These are phyloP conservation scores for Radopholus similis DNA, from an alignment of 1,140 invertebrate species.

Conservation along the genomic window DNA sequence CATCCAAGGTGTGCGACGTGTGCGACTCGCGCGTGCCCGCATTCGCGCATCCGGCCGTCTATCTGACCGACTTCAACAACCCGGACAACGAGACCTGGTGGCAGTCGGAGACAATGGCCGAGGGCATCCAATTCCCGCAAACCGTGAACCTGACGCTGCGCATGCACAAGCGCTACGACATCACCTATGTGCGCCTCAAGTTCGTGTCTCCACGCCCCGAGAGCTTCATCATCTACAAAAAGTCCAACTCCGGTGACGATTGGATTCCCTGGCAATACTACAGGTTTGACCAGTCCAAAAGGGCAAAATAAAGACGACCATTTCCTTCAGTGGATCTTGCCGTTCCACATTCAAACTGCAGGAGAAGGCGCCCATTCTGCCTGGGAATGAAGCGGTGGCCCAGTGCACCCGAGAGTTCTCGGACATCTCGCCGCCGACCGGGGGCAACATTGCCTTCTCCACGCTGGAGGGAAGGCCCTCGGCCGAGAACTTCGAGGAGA, in stretches of 20 bases:
- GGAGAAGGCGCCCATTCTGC: conserved; percentile 64
- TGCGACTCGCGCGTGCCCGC: conserved; percentile 28
- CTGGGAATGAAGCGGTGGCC: conserved; percentile 75
- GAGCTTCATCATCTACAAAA: conserved; percentile 92
- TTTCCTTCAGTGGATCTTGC: conserved; percentile 71
- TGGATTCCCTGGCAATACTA: conserved; percentile 98
- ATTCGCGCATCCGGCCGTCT: conserved; percentile 72
- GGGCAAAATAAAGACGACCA: no score
- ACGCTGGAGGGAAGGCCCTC: conserved; percentile 89
- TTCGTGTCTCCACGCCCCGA: conserved; percentile 83
- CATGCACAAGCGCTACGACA: conserved; percentile 92
- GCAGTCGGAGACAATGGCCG: conserved; percentile 94
- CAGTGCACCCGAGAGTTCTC: conserved; percentile 93
- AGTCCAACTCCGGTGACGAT: conserved; percentile 68
- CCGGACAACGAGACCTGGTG: conserved; percentile 90
- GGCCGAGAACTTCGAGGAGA: conserved; percentile 82
- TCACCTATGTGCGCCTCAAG: conserved; percentile 86
- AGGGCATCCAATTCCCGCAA: conserved; percentile 81
- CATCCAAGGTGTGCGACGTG: conserved; percentile 54
- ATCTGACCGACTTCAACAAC: conserved; percentile 83
- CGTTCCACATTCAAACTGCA: conserved; percentile 80
- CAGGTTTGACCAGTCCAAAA: conserved; percentile 62
- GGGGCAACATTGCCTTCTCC: conserved; percentile 91
- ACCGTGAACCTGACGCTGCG: conserved; percentile 85
- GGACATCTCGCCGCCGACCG: conserved; percentile 88